These are phyloP conservation scores for Pseudorhiza aurosa DNA, from an alignment of 30 jellyfish, hydroid and myxozoan genomes.

Conservation along the genomic window DNA sequence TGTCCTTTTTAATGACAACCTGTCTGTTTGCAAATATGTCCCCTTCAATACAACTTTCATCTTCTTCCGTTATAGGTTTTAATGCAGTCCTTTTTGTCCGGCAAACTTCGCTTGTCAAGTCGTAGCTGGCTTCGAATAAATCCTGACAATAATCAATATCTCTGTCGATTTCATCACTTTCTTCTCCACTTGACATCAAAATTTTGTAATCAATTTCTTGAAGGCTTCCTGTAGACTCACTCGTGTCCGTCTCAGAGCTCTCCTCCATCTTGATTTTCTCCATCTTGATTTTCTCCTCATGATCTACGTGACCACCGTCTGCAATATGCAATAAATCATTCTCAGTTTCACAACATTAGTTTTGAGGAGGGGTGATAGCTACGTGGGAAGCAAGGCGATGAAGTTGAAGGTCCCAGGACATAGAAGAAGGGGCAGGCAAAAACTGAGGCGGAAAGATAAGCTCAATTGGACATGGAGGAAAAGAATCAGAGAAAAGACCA, in stretches of 20 bases:
- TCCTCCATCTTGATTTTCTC: not conserved
- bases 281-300: not conserved
- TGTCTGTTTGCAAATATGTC: not conserved
- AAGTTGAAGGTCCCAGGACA: too few species aligned
- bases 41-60: not conserved
- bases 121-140: too few species aligned
- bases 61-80: not conserved
- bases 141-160: not conserved
- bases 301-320: not conserved
- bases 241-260: not conserved
- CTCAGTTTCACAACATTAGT: too few species aligned
- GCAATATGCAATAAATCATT: not conserved
- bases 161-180: constrained; percentile 7
- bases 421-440: too few species aligned
- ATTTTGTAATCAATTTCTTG: constrained; percentile 19
- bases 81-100: not conserved
- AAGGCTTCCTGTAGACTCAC: constrained; percentile 22
- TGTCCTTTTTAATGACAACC: not conserved
- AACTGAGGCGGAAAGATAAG: too few species aligned
- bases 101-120: not conserved
- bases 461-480: too few species aligned
- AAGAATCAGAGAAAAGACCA: too few species aligned
- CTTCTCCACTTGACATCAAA: constrained; percentile 20
- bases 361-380: too few species aligned
- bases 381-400: too few species aligned